Evolutionary conservation across 2,888 invertebrate species (phyloP), one percentile per base, ranked within the genome.

Genomic region (Pachycephus smyrnensis): DNA sequence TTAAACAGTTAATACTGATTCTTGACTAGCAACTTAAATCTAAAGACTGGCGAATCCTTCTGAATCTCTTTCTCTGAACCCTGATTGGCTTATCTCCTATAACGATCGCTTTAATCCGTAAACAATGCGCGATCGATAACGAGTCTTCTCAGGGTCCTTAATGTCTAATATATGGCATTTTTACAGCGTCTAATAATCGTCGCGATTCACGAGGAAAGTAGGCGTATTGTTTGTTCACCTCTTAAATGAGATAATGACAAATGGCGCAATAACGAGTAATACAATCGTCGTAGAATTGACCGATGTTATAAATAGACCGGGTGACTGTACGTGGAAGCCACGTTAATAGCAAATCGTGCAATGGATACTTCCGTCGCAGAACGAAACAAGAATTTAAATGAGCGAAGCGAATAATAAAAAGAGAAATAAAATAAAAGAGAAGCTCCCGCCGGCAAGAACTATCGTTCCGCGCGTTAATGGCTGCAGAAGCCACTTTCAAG

Each of bases 21-120:
- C 77, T 81, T 86, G 88, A 88, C 88, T 88, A 88, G 88, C 76
- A 77, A 80, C 68, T 80, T 80, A 71, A 31, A 71, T 71, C 33
- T 71, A 71, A 33, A 55, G 23, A 55, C 55, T 55, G 55, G 40
- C 23, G 40, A 55, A 6, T 55, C 23, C 23, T 0, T 55, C 6
- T 0, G 40, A 40, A 9, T 55, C 55, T 23, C 55, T 9, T 55
- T 55, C n/a, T 55, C 9, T 55, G 1, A 55, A 55, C 55, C 55
- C 55, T 55, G 55, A 23, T 55, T 55, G 23, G 23, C 23, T 9
- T 23, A 55, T 9, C 23, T 55, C 55, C 9, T 55, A 23, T 23
- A 23, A 55, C 6, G 23, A 55, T 55, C 55, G 23, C 55, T 55
- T 9, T 9, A 23, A 55, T 23, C 23, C 55, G 55, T 55, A 2